Base-by-base conservation (phyloP, 2,797 vertebrate genomes). In the Tiaroga cobitis region DNA sequence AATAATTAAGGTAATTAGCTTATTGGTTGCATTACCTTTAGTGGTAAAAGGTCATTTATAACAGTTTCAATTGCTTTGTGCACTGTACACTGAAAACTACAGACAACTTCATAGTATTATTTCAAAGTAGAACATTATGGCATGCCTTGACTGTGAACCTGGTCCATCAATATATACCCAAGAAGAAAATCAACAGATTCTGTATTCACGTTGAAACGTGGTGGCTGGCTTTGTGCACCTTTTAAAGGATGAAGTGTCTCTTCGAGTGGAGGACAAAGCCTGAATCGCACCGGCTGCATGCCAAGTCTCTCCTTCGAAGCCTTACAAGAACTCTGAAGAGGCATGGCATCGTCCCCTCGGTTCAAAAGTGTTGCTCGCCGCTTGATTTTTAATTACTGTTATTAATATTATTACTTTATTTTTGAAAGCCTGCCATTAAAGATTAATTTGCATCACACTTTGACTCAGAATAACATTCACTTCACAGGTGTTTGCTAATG, bases 1-100 rank as follows among this genome's bases (percentile, higher is more conserved):
- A 15, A 16, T 70, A 24, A 79, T 51, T 54, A 32, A 67, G 84
- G 32, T 26, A 67, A 72, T 86, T 80, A 80, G 65, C 63, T 70
- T 75, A 86, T 86, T 83, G 75, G 83, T 88, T 46, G 26, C 26
- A 4, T 80, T 69, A 80, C 75, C 75, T 63, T 39, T 34, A 24
- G 26, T 34, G 8, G 39, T 80, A 85, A 75, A 85, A 61, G 63
- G 8, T 8, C 2, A 65, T 76, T 77, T 82, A 61, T 43, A 26
- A 29, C 34, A 34, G 7, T 16, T 16, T 68, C 39, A 63, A 34
- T 19, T 75, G 29, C 39, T 4, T 67, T 6, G 13, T 0, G 5
- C 34, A 9, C 37, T 43, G 41, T 46, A 74, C 56, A 69, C n/a
- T 67, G 26, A 26, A 84, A 65, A 78, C 18, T 26, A 39, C 70